Evolutionary conservation across 2,888 invertebrate species (phyloP).

Genomic region (Gnatocerus cornutus): DNA sequence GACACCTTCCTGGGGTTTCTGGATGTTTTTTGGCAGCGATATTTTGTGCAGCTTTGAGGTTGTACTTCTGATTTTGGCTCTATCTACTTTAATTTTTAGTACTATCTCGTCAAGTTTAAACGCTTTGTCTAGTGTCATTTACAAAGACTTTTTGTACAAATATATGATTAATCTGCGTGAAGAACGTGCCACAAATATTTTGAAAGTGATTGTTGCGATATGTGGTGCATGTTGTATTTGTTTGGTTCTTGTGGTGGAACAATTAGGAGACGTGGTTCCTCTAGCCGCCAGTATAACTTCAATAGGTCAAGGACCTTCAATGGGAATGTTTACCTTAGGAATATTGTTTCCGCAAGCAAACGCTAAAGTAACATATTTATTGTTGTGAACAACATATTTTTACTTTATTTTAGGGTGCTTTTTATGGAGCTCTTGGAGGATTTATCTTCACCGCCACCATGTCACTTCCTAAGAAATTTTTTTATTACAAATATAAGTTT

Average conservation of each 20-base stretch:
- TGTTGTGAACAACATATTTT: neutral
- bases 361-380: slow-evolving; percentile 69
- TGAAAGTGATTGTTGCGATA: slow-evolving; percentile 72
- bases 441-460: neutral
- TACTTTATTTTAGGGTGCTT: slow-evolving; percentile 15
- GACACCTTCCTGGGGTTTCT: slow-evolving; percentile 79
- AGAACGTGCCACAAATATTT: slow-evolving; percentile 74
- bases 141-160: slow-evolving; percentile 13
- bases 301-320: slow-evolving; percentile 77
- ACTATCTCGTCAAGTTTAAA: slow-evolving; percentile 16
- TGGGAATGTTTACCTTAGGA: slow-evolving; percentile 79
- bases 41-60: slow-evolving; percentile 30
- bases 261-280: slow-evolving; percentile 80
- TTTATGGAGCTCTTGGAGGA: slow-evolving; percentile 55
- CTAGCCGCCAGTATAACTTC: slow-evolving; percentile 77
- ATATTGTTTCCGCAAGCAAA: slow-evolving; percentile 80
- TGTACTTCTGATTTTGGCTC: no score
- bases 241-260: slow-evolving; percentile 77
- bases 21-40: slow-evolving; percentile 84
- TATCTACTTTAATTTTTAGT: neutral
- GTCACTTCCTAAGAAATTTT: neutral
- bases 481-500: neutral
- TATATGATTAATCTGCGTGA: slow-evolving; percentile 66
- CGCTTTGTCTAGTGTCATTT: slow-evolving; percentile 8
- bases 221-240: slow-evolving; percentile 76